Evolutionary conservation across 2,113 vertebrate genomes (phyloP), one percentile per base, ranked within the genome.

Genomic region (Menidia beryllina): DNA sequence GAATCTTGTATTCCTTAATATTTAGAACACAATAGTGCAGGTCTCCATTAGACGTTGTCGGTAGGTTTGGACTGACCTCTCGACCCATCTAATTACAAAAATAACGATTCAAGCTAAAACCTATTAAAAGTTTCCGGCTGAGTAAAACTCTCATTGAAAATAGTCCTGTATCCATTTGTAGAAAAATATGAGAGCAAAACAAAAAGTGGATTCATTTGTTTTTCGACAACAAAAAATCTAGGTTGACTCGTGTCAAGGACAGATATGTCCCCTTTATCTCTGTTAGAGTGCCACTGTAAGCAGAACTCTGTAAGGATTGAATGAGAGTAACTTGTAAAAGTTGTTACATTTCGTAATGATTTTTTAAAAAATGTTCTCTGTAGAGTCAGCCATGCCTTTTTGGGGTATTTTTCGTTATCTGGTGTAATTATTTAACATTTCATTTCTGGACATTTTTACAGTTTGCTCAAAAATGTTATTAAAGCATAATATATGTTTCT

Each of bases 11-110:
- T 10, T 34, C 30, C 10, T 8, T 8, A 34, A 34, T 6, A 34
- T 34, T 34, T 34, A 10, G 30, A n/a, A n/a, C n/a, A n/a, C n/a
- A n/a, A n/a, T n/a, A n/a, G n/a, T n/a, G n/a, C n/a, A n/a, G n/a
- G n/a, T 34, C 5, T 34, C 30, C 30, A 8, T 34, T 34, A 34
- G 30, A 34, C 7, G 5, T 34, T 66, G 15, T 50, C 19, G 54
- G 49, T 68, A 53, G 23, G 43, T 71, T 72, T 58, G 48, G 20
- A 59, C 20, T 87, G 69, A 85, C 69, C 78, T 66, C 21, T 14
- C 67, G 64, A 30, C 70, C 76, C 52, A 81, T 74, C 68, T 60
- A 65, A 49, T 72, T n/a, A n/a, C n/a, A n/a, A n/a, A n/a, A n/a
- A n/a, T n/a, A n/a, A n/a, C n/a, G n/a, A n/a, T n/a, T n/a, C n/a